Evolutionary conservation across 1,140 invertebrate genomes (phyloP), one percentile per base, ranked within the genome.

Genomic region (Diachasmimorpha longicaudata): DNA sequence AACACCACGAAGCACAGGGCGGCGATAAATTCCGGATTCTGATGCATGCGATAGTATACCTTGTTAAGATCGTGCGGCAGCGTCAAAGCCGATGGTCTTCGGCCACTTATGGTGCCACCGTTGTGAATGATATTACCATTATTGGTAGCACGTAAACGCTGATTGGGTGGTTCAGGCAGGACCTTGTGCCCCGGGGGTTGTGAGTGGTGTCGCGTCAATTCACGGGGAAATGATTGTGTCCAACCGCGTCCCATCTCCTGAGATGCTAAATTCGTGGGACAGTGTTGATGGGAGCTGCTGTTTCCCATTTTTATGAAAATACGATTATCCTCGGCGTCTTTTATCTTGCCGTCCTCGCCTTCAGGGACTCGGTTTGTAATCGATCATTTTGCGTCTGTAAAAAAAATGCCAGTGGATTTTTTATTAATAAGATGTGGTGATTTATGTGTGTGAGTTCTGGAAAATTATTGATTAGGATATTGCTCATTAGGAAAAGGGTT

Each of bases 121-220:
- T 93, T 92, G 73, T 94, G 94, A 42, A 96, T 87, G 78, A 95
- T 94, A 78, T 91, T 92, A 21, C 94, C 95, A 88, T 96, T 96
- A 83, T 94, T 92, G 8, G 94, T 96, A 66, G 92, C 91, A 44
- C 93, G 90, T 39, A 95, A 85, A 48, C 92, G 89, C 75, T 90
- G 90, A 39, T 89, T 89, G 14, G 92, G 91, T 5, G 90, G 89
- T 70, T 91, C 89, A 0, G 94, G 94, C 2, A 96, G 85, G 8
- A 95, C 94, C 89, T 94, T 92, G 52, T 90, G 85, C 21, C 88
- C 89, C 11, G 85, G 79, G 39, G 84, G 82, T 71, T 84, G 83
- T 13, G 76, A 78, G 44, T 83, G 76, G 55, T 85, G 83, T 73
- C 85, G 84, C 0, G 83, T 80, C 5, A 84, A 75, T 72, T 86